phyloP scores from a whole-genome alignment of 2,888 invertebrate species.

The Endomychus coccineus region DNA sequence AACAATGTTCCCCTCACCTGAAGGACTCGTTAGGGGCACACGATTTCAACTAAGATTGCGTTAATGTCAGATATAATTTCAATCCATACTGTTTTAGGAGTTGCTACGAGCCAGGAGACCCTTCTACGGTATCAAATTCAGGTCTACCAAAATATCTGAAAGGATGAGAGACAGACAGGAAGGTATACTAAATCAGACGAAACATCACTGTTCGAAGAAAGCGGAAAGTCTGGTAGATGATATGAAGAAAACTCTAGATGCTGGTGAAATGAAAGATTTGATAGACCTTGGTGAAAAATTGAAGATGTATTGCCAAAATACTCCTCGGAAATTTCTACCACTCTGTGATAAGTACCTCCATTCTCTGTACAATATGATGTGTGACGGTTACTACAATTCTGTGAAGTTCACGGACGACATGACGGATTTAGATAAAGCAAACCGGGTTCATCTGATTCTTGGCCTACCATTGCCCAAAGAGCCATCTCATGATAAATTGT shows the following conservation, averaged over 20 bases:
- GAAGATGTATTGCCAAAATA: conserved; percentile 41
- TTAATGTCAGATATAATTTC: too few relatives aligned
- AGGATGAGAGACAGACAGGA: conserved; percentile 31
- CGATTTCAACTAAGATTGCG: too few relatives aligned
- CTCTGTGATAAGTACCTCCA: conserved; percentile 38
- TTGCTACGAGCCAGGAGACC: conserved; percentile 43
- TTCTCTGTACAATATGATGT: conserved; percentile 41
- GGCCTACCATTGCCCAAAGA: conserved; percentile 34
- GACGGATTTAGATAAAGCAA: conserved; percentile 30
- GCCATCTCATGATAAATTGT: conserved; percentile 39
- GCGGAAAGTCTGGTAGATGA: conserved; percentile 38
- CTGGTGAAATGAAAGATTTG: conserved; percentile 21
- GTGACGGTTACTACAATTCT: conserved; percentile 41
- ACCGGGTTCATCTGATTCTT: conserved; percentile 34
- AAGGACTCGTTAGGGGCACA: too few relatives aligned
- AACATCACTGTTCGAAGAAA: conserved; percentile 36
- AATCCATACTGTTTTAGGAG: conserved; percentile 33
- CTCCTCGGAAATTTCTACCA: conserved; percentile 40
- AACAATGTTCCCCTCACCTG: too few relatives aligned
- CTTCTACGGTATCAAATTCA: conserved; percentile 43
- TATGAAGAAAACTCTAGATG: conserved; percentile 34
- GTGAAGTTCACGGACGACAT: conserved; percentile 36
- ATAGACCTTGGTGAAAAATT: conserved; percentile 38
- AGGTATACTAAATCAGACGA: conserved; percentile 33
- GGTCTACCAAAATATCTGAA: conserved; percentile 34